These are phyloP conservation scores for Melikaiella ostensackeni DNA, from an alignment of 2,888 invertebrate genomes.

Conservation along the genomic window DNA sequence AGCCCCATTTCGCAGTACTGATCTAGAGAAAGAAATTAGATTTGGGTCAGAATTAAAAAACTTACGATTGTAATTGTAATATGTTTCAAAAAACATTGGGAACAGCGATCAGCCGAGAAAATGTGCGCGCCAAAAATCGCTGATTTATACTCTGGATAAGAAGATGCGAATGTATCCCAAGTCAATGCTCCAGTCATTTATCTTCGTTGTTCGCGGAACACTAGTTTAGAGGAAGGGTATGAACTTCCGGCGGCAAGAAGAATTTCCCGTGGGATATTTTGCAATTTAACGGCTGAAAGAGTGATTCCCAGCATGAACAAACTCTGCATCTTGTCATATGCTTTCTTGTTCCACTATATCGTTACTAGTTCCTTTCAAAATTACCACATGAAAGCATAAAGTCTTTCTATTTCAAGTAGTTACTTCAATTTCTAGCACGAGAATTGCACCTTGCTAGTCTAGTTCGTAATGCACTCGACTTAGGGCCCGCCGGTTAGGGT, in stretches of 20 bases:
- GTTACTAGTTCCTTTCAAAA: constrained; percentile 2
- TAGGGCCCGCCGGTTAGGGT: no score
- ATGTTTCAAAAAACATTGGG: background rate
- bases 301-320: constrained; percentile 14
- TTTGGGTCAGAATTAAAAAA: background rate
- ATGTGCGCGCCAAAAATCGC: constrained; percentile 50
- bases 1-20: background rate
- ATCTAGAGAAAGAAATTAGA: background rate
- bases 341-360: constrained; percentile 22
- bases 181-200: constrained; percentile 52
- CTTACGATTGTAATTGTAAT: background rate
- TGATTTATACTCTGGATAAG: constrained; percentile 61
- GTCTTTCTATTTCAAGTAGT: background rate
- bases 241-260: constrained; percentile 57
- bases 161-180: constrained; percentile 49
- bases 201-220: constrained; percentile 58
- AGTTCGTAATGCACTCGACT: no score
- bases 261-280: constrained; percentile 69
- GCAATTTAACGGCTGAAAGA: constrained; percentile 65
- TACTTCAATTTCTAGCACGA: background rate
- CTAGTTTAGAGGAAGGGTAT: constrained; percentile 43
- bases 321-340: constrained; percentile 35
- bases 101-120: constrained; percentile 34
- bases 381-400: background rate
- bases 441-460: no score